A percentile compares a stretch with the other conserved stretches of the same genome.
phyloP scores from a whole-genome alignment of 2,888 invertebrate species.

The Steromphala cineraria region DNA sequence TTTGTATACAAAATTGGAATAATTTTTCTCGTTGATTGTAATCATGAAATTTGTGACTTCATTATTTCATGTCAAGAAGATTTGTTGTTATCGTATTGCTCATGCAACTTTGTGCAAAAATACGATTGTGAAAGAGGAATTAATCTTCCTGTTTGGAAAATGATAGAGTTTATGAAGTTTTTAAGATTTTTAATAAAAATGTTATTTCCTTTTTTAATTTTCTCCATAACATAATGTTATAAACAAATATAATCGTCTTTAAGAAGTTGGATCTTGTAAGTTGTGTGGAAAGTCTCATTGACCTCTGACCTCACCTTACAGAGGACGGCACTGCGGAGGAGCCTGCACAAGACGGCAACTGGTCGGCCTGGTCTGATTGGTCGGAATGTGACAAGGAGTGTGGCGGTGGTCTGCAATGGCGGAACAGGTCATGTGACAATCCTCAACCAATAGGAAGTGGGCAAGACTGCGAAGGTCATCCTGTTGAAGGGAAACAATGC shows the following conservation, averaged over 20 bases:
- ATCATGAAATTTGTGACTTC: too few relatives aligned
- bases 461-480: slow-evolving; percentile 78
- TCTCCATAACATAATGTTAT: not conserved
- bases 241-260: not conserved
- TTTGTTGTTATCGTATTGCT: too few relatives aligned
- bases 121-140: too few relatives aligned
- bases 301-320: not conserved
- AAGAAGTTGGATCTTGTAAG: not conserved
- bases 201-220: too few relatives aligned
- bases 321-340: slow-evolving; percentile 20
- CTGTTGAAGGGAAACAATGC: slow-evolving; percentile 83
- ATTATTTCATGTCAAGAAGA: too few relatives aligned
- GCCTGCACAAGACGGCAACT: slow-evolving; percentile 70
- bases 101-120: too few relatives aligned
- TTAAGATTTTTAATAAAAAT: too few relatives aligned
- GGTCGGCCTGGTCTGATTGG: slow-evolving; percentile 83
- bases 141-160: too few relatives aligned
- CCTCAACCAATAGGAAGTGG: slow-evolving; percentile 70
- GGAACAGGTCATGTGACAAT: slow-evolving; percentile 77
- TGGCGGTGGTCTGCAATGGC: slow-evolving; percentile 84
- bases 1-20: not conserved
- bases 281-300: too few relatives aligned
- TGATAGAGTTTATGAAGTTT: too few relatives aligned
- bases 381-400: slow-evolving; percentile 82
- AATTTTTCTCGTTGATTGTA: too few relatives aligned